Evolutionary conservation across 2,888 invertebrate genomes (phyloP), one percentile per base, ranked within the genome.

Genomic region (Phrixothrix hirtus): DNA sequence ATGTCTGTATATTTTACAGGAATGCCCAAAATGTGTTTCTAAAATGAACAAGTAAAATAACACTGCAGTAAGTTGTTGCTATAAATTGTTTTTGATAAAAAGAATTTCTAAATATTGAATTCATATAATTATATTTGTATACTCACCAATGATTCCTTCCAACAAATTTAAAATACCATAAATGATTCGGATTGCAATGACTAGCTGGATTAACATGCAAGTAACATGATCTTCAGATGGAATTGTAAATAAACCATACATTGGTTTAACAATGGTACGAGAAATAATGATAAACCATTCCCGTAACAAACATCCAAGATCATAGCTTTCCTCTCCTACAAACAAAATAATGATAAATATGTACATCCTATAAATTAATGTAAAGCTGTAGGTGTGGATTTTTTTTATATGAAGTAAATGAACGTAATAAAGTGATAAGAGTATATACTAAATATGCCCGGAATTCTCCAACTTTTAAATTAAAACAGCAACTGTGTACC

Each of bases 281-380:
- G 92, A 92, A 58, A 94, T 93, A 48, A 94, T 92, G 59, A 88
- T 84, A 75, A 92, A 94, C 93, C 93, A 94, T 71, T 94, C 94
- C 52, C 93, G 78, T 17, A 94, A 77, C 36, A 94, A 78, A 39
- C 93, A 93, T 46, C 93, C 92, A 17, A 93, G 93, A 77, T 94
- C 94, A 74, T 94, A 93, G 1, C 93, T 93, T 77, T 94, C 93
- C 74, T 94, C 93, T 63, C 90, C 89, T 89, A 63, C 7, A 72
- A 65, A 59, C 17, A 27, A 30, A 46, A 32, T 34, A 34, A 50
- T 7, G 4, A 29, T 6, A 25, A 21, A 4, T n/a, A 6, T 4
- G 10, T 31, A 13, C 12, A 11, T 9, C 4, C 3, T 30, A 30
- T 10, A 30, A 10, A 30, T 6, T 30, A 6, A 3, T 7, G 30